Evolutionary conservation across 2,888 invertebrate species (phyloP).

Genomic region (Nephrotoma guestfalica): DNA sequence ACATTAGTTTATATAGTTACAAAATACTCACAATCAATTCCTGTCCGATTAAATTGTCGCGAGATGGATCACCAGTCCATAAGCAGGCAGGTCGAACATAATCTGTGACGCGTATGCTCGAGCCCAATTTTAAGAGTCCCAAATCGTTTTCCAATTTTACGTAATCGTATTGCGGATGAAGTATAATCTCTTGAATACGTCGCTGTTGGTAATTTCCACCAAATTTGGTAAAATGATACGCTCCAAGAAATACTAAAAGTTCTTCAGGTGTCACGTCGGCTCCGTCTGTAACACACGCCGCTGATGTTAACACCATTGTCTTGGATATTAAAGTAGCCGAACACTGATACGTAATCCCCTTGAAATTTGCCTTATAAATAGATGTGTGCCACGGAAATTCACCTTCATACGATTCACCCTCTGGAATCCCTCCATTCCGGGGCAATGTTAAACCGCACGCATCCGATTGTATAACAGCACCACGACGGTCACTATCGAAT

Average conservation of each 20-base stretch:
- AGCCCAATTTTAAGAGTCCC: constrained; percentile 24
- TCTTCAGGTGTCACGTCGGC: constrained; percentile 20
- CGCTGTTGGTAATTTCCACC: constrained; percentile 24
- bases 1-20: constrained; percentile 6
- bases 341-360: constrained; percentile 18
- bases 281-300: constrained; percentile 21
- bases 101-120: constrained; percentile 22
- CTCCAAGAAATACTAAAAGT: constrained; percentile 26
- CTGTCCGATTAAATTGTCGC: constrained; percentile 34
- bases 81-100: constrained; percentile 32
- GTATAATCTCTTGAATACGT: constrained; percentile 9
- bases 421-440: neutral
- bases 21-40: constrained; percentile 35
- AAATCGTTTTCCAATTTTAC: constrained; percentile 21
- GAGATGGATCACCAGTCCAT: constrained; percentile 30
- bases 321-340: constrained; percentile 29
- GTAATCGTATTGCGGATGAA: constrained; percentile 8
- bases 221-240: constrained; percentile 26
- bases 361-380: constrained; percentile 13
- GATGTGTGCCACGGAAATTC: constrained; percentile 35
- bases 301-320: constrained; percentile 22
- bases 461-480: neutral
- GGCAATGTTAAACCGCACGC: neutral
- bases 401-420: constrained; percentile 20
- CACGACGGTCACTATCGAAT: neutral